A percentile compares a stretch with the other conserved stretches of the same genome.
These are phyloP conservation scores for Aphyosemion australe DNA, from an alignment of 2,113 vertebrate genomes.

Conservation along the genomic window DNA sequence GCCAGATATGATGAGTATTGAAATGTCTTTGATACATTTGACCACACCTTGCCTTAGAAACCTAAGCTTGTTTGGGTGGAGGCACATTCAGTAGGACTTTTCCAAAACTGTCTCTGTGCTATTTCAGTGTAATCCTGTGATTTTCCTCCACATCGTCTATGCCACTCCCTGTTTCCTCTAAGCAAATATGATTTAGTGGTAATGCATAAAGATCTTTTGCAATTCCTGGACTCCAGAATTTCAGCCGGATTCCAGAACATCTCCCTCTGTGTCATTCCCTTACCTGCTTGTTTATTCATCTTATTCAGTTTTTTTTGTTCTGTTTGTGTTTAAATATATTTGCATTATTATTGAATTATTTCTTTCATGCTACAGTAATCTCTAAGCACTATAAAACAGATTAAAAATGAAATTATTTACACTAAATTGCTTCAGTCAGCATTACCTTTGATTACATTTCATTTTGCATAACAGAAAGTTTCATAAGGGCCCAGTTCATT, in stretches of 20 bases:
- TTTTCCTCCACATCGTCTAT: background rate
- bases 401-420: no score
- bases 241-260: background rate
- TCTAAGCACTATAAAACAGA: no score
- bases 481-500: no score
- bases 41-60: constrained; percentile 5
- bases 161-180: constrained; percentile 1
- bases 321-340: background rate
- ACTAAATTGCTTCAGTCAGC: background rate
- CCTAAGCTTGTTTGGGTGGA: background rate
- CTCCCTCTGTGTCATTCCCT: background rate
- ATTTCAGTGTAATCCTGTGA: background rate
- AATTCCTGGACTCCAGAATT: background rate
- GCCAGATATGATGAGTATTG: background rate
- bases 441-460: background rate
- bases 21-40: background rate
- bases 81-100: no score
- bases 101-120: background rate
- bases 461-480: background rate
- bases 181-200: background rate
- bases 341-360: background rate
- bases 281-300: constrained; percentile 19
- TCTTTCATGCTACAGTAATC: no score
- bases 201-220: background rate
- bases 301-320: background rate